Conservation (phyloP, 2,113 vertebrate species). For the Erythrolamprus reginae region DNA sequence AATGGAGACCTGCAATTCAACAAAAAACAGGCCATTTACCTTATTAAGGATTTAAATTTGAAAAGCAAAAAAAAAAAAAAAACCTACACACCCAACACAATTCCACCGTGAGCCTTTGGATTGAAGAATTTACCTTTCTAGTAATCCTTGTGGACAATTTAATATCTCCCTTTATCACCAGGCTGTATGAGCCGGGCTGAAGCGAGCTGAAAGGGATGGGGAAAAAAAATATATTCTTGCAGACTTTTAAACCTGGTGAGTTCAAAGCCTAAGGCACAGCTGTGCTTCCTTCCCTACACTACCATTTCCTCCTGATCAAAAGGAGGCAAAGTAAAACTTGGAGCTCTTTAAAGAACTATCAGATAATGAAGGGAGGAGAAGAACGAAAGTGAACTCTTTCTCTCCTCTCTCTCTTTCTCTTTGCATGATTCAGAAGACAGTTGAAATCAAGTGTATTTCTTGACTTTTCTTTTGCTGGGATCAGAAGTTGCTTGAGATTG, state of each 20-base stretch:
- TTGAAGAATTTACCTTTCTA: conserved; percentile 15
- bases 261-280: conserved; percentile 59
- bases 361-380: conserved; percentile 58
- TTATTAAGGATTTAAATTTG: conserved; percentile 39
- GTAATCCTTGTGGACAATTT: conserved; percentile 61
- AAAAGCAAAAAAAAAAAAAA: no score
- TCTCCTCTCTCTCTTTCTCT: not conserved
- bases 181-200: conserved; percentile 12
- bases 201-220: conserved; percentile 45
- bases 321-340: conserved; percentile 44
- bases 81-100: not conserved
- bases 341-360: conserved; percentile 54
- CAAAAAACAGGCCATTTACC: conserved; percentile 31
- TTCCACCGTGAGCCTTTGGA: conserved; percentile 37
- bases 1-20: conserved; percentile 12
- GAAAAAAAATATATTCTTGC: conserved; percentile 65
- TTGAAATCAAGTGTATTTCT: conserved; percentile 11
- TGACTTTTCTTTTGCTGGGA: conserved; percentile 22
- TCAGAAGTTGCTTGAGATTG: not conserved
- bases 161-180: conserved; percentile 39
- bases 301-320: conserved; percentile 56
- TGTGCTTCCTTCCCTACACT: conserved; percentile 44
- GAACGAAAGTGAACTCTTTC: conserved; percentile 44
- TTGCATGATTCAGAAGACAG: conserved; percentile 19
- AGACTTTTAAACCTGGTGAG: conserved; percentile 70